Base-by-base conservation (phyloP, 2,888 invertebrate genomes). In the Micoletzkya japonica region DNA sequence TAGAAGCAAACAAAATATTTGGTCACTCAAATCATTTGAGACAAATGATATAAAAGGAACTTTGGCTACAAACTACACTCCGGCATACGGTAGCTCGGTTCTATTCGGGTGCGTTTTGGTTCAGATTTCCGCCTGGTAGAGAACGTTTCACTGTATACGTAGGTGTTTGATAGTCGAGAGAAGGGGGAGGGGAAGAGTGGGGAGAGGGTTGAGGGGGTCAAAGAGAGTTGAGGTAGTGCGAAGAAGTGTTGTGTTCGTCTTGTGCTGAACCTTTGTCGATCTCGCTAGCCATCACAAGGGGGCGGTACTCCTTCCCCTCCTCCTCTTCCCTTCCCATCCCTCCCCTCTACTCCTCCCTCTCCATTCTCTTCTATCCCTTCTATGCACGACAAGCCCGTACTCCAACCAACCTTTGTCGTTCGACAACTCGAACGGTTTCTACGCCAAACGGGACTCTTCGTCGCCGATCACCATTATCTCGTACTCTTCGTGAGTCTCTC, bases 401-500 rank as follows among this genome's bases (percentile, higher is more conserved):
- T 28, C 26, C 49, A 54, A 26, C 32, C 69, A 26, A 49, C 69
- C 34, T 39, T 58, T 49, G 76, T 79, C 56, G 79, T 79, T 10
- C 75, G 77, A 52, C 68, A 74, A 52, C 75, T 77, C 34, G 74
- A 76, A 63, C 54, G 68, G 20, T 74, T 76, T 60, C 78, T 81
- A 66, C 70, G 70, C 28, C 58, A 64, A 37, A 72, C 70, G 56
- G 81, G 80, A 17, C 76, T 73, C 54, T 77, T 79, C 50, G 78
- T 80, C 10, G 81, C 81, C 24, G 78, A 81, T 71, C 73, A 77
- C 68, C 77, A 79, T 68, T 71, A 72, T 61, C 49, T 63, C 1
- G 78, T 79, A n/a, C 72, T 81, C 39, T 71, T 76, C 37, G 79
- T 81, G 44, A 76, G 79, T 80, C n/a, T 32, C n/a, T 61, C 32